Percentiles rank a stretch among this genome's conserved stretches.
Conservation (phyloP, 2,113 vertebrate species). For the Datnioides undecimradiatus region DNA sequence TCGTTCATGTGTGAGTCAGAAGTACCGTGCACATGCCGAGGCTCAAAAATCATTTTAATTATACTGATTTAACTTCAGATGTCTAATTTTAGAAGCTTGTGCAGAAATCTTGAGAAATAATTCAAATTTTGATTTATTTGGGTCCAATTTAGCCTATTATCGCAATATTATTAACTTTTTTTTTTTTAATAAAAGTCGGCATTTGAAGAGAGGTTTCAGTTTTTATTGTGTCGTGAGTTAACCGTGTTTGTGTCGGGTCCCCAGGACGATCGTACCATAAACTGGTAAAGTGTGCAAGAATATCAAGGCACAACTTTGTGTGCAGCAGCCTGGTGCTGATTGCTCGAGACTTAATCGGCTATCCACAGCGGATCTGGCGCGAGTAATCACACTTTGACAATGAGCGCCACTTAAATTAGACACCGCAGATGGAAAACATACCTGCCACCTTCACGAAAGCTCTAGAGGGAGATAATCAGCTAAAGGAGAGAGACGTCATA, state of each 20-base stretch:
- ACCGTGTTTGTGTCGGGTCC: neutral
- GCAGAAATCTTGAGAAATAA: neutral
- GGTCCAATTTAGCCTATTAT: neutral
- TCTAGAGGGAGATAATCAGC: slow-evolving; percentile 50
- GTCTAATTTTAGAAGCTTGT: neutral
- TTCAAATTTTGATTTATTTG: neutral
- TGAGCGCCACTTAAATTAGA: slow-evolving; percentile 40
- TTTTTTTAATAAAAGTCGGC: too few relatives aligned
- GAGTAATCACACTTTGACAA: slow-evolving; percentile 42
- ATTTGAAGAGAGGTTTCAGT: neutral
- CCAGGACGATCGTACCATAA: neutral
- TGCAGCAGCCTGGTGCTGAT: neutral
- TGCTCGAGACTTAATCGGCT: slow-evolving; percentile 7
- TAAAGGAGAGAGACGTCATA: slow-evolving; percentile 17
- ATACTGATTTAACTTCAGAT: too few relatives aligned
- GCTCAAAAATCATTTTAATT: neutral
- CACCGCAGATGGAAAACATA: slow-evolving; percentile 60
- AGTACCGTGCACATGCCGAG: too few relatives aligned
- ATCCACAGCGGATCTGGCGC: slow-evolving; percentile 28
- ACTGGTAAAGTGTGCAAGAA: neutral
- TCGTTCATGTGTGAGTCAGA: slow-evolving; percentile 9
- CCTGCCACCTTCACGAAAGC: slow-evolving; percentile 50
- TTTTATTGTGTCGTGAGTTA: slow-evolving; percentile 2
- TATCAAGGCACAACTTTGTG: neutral
- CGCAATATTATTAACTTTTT: too few relatives aligned